These are phyloP conservation scores for Acanthurus lineatus DNA, from an alignment of 2,797 vertebrate species.

Conservation along the genomic window DNA sequence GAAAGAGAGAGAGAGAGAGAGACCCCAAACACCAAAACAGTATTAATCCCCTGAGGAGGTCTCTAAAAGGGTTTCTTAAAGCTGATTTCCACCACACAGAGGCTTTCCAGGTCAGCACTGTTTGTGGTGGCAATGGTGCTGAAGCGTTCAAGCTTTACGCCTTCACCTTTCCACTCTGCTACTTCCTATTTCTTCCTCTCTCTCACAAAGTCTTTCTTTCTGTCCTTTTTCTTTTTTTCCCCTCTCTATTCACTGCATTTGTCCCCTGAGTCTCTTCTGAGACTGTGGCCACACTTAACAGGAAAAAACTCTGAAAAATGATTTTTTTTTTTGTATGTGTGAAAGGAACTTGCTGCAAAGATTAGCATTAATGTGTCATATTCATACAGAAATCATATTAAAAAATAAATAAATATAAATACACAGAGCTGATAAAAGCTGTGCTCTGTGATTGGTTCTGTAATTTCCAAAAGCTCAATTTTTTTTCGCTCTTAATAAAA, in stretches of 20 bases:
- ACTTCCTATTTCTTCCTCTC: conserved; percentile 64
- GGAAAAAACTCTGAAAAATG: conserved; percentile 15
- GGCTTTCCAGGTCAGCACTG: conserved; percentile 79
- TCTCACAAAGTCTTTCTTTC: conserved; percentile 22
- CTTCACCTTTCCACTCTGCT: conserved; percentile 78
- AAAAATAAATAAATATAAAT: neutral
- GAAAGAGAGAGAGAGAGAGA: conserved; percentile 50
- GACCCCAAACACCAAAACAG: conserved; percentile 73
- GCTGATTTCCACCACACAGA: conserved; percentile 72
- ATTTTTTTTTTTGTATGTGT: neutral
- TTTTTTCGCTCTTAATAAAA: no score
- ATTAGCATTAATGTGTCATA: neutral
- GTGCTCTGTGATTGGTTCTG: neutral
- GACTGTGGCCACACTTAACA: neutral
- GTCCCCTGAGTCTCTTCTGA: conserved; percentile 19
- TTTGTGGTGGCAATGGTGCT: conserved; percentile 70
- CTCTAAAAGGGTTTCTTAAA: conserved; percentile 78
- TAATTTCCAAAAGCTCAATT: neutral
- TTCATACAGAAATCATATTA: neutral
- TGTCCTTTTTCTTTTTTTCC: neutral
- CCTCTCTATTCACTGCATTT: conserved; percentile 18
- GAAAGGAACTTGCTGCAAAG: conserved; percentile 5
- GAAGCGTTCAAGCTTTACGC: conserved; percentile 77
- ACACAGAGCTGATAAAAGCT: conserved; percentile 8
- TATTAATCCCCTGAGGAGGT: conserved; percentile 73